A percentile compares a stretch with the other conserved stretches of the same genome.
Evolutionary conservation across 2,113 vertebrate species (phyloP).

Genomic region (Macrotis lagotis): DNA sequence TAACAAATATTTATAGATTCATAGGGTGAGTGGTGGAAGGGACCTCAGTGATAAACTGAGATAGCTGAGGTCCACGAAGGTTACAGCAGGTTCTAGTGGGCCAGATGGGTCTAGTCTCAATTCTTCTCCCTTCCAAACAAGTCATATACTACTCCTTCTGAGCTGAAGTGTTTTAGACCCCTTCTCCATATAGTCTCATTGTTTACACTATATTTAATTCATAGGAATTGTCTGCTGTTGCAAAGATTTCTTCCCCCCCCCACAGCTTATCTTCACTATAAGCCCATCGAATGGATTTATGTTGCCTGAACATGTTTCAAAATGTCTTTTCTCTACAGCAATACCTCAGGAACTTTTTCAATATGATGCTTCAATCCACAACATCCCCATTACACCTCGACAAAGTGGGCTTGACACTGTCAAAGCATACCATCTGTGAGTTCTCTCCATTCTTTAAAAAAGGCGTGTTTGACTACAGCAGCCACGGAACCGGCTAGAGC

Average conservation of each 20-base stretch:
- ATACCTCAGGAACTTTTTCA: slow-evolving; percentile 94
- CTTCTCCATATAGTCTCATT: background rate
- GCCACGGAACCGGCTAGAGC: slow-evolving; percentile 92
- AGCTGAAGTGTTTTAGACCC: fast-evolving
- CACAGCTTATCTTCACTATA: background rate
- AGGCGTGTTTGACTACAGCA: slow-evolving; percentile 98
- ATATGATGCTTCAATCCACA: slow-evolving; percentile 89
- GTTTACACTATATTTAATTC: background rate
- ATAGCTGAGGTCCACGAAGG: background rate
- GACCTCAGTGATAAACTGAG: background rate
- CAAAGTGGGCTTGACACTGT: slow-evolving; percentile 87
- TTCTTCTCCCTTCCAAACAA: background rate
- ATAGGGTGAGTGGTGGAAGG: background rate
- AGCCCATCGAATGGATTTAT: background rate
- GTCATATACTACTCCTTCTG: background rate
- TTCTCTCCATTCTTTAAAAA: slow-evolving; percentile 98
- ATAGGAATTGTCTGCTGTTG: background rate
- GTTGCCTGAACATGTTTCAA: slow-evolving; percentile 34
- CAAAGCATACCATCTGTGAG: slow-evolving; percentile 92
- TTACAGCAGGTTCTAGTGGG: background rate
- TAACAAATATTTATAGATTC: background rate
- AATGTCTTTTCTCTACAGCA: slow-evolving; percentile 82
- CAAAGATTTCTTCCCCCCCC: background rate
- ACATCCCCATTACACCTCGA: slow-evolving; percentile 86
- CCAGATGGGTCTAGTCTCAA: background rate